phyloP scores from a whole-genome alignment of 2,113 vertebrate genomes.

The Pandion haliaetus region DNA sequence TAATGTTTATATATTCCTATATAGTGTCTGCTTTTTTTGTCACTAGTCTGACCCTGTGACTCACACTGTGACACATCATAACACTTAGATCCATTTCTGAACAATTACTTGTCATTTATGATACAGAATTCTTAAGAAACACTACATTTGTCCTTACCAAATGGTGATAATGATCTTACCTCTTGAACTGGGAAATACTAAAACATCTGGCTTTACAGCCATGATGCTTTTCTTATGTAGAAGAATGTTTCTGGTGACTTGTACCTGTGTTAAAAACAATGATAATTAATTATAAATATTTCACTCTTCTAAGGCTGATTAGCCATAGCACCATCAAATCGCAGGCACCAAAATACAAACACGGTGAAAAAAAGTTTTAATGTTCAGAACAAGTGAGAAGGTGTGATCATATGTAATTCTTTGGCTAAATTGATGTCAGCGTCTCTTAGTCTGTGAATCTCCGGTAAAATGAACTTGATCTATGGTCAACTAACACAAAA shows the following conservation, averaged over 20 bases:
- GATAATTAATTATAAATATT: neutral
- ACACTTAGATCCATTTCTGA: neutral
- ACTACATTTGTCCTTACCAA: neutral
- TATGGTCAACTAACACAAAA: neutral
- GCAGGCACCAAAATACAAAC: neutral
- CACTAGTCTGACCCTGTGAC: neutral
- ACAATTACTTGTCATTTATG: neutral
- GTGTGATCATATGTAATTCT: accelerated
- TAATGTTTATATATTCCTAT: neutral
- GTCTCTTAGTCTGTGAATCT: neutral
- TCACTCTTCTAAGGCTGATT: neutral
- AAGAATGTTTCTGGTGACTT: neutral
- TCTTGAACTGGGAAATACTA: neutral
- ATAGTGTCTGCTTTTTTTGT: neutral
- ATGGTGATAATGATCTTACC: neutral
- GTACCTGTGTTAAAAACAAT: neutral
- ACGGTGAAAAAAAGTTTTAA: neutral
- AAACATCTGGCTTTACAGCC: neutral
- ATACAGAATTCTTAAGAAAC: neutral
- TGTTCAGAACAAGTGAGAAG: neutral
- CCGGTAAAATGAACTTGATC: neutral
- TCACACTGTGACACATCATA: neutral
- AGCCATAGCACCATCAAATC: neutral
- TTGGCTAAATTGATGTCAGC: neutral
- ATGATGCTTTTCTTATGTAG: neutral